Evolutionary conservation across 2,888 invertebrate genomes (phyloP).

Genomic region (Crioceris asparagi): DNA sequence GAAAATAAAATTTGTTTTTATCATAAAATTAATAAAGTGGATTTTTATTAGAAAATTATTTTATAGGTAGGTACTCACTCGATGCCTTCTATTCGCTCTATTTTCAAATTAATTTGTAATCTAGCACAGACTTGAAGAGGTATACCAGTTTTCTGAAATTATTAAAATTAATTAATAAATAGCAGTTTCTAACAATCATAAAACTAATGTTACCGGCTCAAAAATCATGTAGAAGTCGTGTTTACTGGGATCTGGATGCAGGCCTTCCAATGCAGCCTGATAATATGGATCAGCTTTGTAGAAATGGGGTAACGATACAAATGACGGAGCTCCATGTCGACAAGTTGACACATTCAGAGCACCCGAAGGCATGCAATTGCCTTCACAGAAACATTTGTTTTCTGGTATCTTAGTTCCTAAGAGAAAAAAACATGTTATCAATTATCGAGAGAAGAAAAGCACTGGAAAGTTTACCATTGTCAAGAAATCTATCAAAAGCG

Average conservation of each 20-base stretch:
- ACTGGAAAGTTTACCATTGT: slow-evolving; percentile 48
- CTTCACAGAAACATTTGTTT: slow-evolving; percentile 64
- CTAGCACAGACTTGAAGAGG: slow-evolving; percentile 66
- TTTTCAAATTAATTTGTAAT: slow-evolving; percentile 66
- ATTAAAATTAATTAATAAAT: slow-evolving; percentile 1
- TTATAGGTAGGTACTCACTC: slow-evolving; percentile 51
- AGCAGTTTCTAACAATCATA: background rate
- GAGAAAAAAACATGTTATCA: slow-evolving; percentile 14
- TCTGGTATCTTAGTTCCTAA: slow-evolving; percentile 47
- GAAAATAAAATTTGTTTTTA: background rate
- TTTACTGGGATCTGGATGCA: slow-evolving; percentile 53
- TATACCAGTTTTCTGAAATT: slow-evolving; percentile 57
- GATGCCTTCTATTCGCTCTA: slow-evolving; percentile 54
- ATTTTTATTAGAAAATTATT: background rate
- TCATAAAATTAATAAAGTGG: background rate
- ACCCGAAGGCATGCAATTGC: slow-evolving; percentile 62
- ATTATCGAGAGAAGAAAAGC: background rate
- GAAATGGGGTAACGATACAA: slow-evolving; percentile 78
- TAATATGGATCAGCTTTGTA: slow-evolving; percentile 62
- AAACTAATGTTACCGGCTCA: slow-evolving; percentile 52
- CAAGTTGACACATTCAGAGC: slow-evolving; percentile 70
- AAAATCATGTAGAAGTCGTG: slow-evolving; percentile 69
- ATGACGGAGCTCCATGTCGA: slow-evolving; percentile 70
- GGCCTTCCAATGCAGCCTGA: slow-evolving; percentile 51
- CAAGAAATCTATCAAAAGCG: slow-evolving; percentile 53